Evolutionary conservation across 1,140 invertebrate genomes (phyloP), one percentile per base, ranked within the genome.

Genomic region (Dufourea novaeangliae): DNA sequence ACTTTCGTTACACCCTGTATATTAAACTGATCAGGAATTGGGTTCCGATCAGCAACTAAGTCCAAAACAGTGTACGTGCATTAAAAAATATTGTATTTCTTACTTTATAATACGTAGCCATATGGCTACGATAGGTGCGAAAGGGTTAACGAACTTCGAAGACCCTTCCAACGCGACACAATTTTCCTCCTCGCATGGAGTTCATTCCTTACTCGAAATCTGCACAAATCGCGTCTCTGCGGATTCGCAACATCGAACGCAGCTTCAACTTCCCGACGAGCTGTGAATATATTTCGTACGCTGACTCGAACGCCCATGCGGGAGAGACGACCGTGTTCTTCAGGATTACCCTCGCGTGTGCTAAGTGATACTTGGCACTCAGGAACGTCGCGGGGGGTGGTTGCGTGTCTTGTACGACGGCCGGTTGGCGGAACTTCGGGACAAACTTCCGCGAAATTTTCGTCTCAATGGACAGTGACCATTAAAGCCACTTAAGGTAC

Each of bases 371-470:
- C 76, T 78, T 64, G 76, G 57, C 34, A 73, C 69, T 63, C 69
- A 64, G 69, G 27, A n/a, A 34, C 20, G 46, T 50, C n/a, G 50
- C 20, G 20, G 61, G 29, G 46, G 20, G 61, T 22, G 46, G 71
- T 52, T 37, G 34, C 20, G 73, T 69, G 32, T 69, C 73, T 69
- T 76, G 73, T 29, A 69, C 66, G 32, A 41, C 56, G 17, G 71
- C 69, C 64, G 57, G 72, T 29, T 54, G 59, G n/a, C 66, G 20
- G 14, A 76, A 76, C 73, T 76, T 76, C 39, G 64, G 39, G 39
- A 27, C 71, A n/a, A 84, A 84, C 67, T 83, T 76, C 27, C 70
- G 14, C n/a, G 34, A 82, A 84, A 78, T 83, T 83, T 70, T 82
- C 75, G 81, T 79, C 66, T 79, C 71, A 68, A 84, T 63, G 70